Percentiles rank a stretch among this genome's conserved stretches.
Evolutionary conservation across 1,140 invertebrate species (phyloP).

Genomic region (Dryas iulia): DNA sequence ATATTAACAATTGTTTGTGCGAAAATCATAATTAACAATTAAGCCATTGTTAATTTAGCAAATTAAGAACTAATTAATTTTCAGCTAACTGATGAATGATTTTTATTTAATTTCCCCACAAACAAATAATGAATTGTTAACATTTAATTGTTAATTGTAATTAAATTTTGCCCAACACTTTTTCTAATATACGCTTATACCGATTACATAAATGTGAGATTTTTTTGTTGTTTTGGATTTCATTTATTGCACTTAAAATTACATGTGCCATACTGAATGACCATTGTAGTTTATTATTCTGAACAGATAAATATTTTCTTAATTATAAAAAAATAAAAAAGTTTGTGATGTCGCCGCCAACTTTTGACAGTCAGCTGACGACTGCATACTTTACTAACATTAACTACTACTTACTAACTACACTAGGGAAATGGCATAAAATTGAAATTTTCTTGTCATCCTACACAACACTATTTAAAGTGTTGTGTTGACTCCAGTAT

Average conservation of each 20-base stretch:
- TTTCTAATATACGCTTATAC: conserved; percentile 41
- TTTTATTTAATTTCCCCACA: no score
- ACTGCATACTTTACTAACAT: conserved; percentile 9
- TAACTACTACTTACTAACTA: conserved; percentile 17
- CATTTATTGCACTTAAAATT: conserved; percentile 57
- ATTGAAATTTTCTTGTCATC: conserved; percentile 35
- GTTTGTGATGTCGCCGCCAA: conserved; percentile 12
- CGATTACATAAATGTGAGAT: conserved; percentile 40
- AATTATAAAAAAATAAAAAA: conserved; percentile 30
- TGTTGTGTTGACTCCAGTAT: conserved; percentile 26
- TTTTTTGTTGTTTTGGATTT: conserved; percentile 48
- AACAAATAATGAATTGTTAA: no score
- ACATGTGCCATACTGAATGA: conserved; percentile 19
- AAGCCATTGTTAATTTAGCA: no score
- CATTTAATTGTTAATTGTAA: no score
- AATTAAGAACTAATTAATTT: no score
- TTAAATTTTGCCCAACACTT: no score
- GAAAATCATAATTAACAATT: no score
- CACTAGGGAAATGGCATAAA: conserved; percentile 48
- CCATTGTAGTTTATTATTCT: conserved; percentile 18
- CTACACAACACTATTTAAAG: conserved; percentile 25
- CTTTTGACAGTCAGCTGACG: not conserved
- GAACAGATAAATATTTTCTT: conserved; percentile 26
- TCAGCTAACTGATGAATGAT: no score
- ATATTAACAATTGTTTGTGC: no score